Evolutionary conservation across 2,888 invertebrate genomes (phyloP).

Genomic region (Pyrochroa serraticornis): DNA sequence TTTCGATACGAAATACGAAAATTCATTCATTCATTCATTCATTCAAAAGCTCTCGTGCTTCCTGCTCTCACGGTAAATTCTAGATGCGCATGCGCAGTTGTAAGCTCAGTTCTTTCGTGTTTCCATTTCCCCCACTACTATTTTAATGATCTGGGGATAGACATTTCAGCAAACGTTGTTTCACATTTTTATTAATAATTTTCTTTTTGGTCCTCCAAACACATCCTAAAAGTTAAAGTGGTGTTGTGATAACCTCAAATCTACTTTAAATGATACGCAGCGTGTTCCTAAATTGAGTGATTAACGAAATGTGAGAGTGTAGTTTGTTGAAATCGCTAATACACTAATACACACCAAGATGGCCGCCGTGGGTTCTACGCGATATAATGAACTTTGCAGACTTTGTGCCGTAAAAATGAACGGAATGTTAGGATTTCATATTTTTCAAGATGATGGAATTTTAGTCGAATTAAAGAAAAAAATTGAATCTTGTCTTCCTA

Average conservation of each 20-base stretch:
- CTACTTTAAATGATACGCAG: background rate
- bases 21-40: too few relatives aligned
- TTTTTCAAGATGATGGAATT: slow-evolving; percentile 58
- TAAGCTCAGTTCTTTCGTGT: background rate
- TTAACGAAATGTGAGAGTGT: slow-evolving; percentile 6
- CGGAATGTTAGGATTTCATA: slow-evolving; percentile 52
- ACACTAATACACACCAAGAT: slow-evolving; percentile 39
- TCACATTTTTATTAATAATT: slow-evolving; percentile 5
- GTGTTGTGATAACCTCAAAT: background rate
- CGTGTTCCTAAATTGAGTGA: background rate
- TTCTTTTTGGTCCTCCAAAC: background rate
- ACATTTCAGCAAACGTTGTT: slow-evolving; percentile 24
- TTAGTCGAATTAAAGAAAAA: slow-evolving; percentile 63
- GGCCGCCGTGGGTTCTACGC: slow-evolving; percentile 46
- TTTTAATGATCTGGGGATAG: slow-evolving; percentile 1
- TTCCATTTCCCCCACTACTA: background rate
- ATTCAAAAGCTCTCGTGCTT: too few relatives aligned
- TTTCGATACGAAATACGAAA: too few relatives aligned
- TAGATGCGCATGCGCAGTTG: too few relatives aligned
- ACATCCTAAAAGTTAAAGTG: background rate
- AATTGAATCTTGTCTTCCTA: slow-evolving; percentile 63
- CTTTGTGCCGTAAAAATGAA: slow-evolving; percentile 56
- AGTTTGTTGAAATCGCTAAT: slow-evolving; percentile 26
- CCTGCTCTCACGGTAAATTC: too few relatives aligned
- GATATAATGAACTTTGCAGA: slow-evolving; percentile 55